Evolutionary conservation across 2,888 invertebrate genomes (phyloP).

Genomic region (Himalopsyche anomala): DNA sequence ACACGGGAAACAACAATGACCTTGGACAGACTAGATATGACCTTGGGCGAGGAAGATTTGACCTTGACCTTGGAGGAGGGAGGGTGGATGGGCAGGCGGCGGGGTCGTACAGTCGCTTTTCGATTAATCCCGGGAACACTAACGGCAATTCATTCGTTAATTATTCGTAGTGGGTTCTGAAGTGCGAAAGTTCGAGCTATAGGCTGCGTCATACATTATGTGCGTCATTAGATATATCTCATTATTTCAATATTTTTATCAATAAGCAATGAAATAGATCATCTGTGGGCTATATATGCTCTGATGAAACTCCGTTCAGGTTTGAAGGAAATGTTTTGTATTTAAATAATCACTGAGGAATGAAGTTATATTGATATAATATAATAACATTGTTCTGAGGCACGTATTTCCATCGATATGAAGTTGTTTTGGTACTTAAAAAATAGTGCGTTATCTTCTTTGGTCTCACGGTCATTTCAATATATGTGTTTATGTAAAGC

Average conservation of each 20-base stretch:
- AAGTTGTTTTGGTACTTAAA: no score
- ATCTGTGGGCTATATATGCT: no score
- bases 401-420: no score
- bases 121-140: conserved; percentile 66
- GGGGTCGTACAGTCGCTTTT: conserved; percentile 66
- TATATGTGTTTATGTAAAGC: no score
- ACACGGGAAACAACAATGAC: not conserved
- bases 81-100: conserved; percentile 66
- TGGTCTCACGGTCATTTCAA: no score
- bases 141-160: conserved; percentile 61
- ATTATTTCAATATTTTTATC: not conserved
- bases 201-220: conserved; percentile 35
- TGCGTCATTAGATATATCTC: not conserved
- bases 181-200: not conserved
- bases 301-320: no score
- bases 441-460: no score
- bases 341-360: no score
- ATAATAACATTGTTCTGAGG: no score
- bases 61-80: conserved; percentile 72
- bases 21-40: conserved; percentile 62
- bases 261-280: no score
- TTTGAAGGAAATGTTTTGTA: no score
- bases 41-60: conserved; percentile 69
- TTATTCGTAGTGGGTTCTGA: conserved; percentile 50
- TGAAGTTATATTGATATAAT: no score